These are phyloP conservation scores for Phymatocera aterrima DNA, from an alignment of 2,888 invertebrate species.

Conservation along the genomic window DNA sequence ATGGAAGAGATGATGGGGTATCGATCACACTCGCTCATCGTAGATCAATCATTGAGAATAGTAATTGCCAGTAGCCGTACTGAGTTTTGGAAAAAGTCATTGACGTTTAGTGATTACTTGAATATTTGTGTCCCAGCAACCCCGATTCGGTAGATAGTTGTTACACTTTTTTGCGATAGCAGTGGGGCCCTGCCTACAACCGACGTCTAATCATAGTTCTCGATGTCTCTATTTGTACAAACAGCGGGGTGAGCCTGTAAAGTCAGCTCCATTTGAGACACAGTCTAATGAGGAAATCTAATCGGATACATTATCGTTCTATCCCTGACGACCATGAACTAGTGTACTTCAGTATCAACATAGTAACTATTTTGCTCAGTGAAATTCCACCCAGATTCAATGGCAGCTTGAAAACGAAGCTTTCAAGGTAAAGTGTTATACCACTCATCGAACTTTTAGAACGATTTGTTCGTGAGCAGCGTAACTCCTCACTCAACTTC, in stretches of 20 bases:
- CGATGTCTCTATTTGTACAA: background rate
- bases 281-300: background rate
- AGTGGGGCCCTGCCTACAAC: background rate
- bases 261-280: background rate
- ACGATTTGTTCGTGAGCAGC: slow-evolving; percentile 63
- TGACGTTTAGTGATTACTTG: background rate
- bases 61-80: background rate
- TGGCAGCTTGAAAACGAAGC: slow-evolving; percentile 64
- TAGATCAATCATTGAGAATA: slow-evolving; percentile 11
- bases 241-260: background rate
- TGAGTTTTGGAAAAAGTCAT: slow-evolving; percentile 9
- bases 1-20: background rate
- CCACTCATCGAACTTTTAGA: slow-evolving; percentile 69
- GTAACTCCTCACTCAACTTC: slow-evolving; percentile 54
- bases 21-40: background rate
- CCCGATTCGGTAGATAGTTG: background rate
- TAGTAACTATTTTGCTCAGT: slow-evolving; percentile 3
- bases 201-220: background rate
- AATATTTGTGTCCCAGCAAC: background rate
- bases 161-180: background rate
- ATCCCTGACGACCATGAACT: background rate
- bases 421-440: slow-evolving; percentile 65
- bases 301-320: slow-evolving; percentile 3
- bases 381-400: slow-evolving; percentile 55
- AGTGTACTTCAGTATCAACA: background rate